Conservation (phyloP, 2,113 vertebrate species). For the Chloropsis hardwickii region DNA sequence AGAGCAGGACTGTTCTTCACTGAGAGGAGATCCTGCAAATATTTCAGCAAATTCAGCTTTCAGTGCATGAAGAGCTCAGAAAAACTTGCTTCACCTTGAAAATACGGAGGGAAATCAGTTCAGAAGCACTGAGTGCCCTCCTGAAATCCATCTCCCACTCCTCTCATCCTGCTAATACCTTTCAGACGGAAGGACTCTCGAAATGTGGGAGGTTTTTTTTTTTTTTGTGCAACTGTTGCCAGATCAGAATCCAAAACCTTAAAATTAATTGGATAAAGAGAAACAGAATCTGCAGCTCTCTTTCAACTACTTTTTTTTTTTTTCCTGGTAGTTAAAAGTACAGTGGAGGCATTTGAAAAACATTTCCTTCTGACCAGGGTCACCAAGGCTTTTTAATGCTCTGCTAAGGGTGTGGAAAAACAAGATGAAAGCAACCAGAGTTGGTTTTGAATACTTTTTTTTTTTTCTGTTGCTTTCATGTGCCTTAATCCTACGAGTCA, state of each 20-base stretch:
- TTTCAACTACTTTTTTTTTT: neutral
- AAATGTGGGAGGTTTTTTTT: neutral
- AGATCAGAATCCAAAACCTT: conserved; percentile 6
- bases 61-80: neutral
- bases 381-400: neutral
- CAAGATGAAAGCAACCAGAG: conserved; percentile 12
- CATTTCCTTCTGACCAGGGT: conserved; percentile 19
- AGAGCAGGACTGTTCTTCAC: neutral
- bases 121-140: neutral
- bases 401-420: conserved; percentile 30
- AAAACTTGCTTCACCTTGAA: neutral
- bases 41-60: neutral
- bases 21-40: neutral
- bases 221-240: neutral
- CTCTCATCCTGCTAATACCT: neutral
- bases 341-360: conserved; percentile 11
- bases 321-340: neutral
- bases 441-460: neutral
- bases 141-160: neutral
- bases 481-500: neutral
- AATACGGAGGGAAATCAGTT: neutral
- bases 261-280: conserved; percentile 15
- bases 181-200: neutral
- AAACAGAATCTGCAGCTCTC: neutral
- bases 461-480: conserved; percentile 4